Evolutionary conservation across 2,797 vertebrate species (phyloP), one percentile per base, ranked within the genome.

Genomic region (Tapera naevia): DNA sequence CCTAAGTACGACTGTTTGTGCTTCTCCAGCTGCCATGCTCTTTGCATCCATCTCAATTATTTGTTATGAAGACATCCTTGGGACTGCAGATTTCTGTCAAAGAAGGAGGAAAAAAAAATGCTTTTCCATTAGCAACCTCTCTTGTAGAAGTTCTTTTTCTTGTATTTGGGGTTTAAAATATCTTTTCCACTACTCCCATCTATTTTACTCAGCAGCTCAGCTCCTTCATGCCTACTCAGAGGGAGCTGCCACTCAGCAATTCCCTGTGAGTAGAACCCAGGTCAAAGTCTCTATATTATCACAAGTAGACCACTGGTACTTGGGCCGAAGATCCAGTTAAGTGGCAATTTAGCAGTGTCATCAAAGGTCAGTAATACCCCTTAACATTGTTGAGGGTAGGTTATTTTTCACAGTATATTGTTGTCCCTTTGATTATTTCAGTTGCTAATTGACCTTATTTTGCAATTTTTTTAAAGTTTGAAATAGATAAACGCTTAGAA

Each of bases 221-320:
- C n/a, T n/a, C n/a, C n/a, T n/a, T n/a, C n/a, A n/a, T n/a, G n/a
- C 87, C 85, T 71, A 76, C 91, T 88, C 76, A 30, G 75, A 80
- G 69, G 48, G 76, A 48, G 62, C n/a, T n/a, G n/a, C n/a, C n/a
- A n/a, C n/a, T n/a, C n/a, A n/a, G n/a, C n/a, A n/a, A n/a, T n/a
- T n/a, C n/a, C n/a, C n/a, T n/a, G n/a, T n/a, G n/a, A n/a, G n/a
- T n/a, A n/a, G n/a, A n/a, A 93, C 86, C 33, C 76, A n/a, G 69
- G 75, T 28, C 64, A 28, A 86, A 95, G 21, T 53, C 80, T 60
- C 66, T 39, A 2, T 39, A 41, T 88, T 89, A 60, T 33, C 69
- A 13, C 30, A 85, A 50, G 60, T 27, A 66, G 69, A 27, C 50
- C 50, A 19, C 69, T 85, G 80, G 32, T 61, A 41, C 60, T 22